phyloP scores from a whole-genome alignment of 2,797 vertebrate species.

The Crenuchus spilurus region DNA sequence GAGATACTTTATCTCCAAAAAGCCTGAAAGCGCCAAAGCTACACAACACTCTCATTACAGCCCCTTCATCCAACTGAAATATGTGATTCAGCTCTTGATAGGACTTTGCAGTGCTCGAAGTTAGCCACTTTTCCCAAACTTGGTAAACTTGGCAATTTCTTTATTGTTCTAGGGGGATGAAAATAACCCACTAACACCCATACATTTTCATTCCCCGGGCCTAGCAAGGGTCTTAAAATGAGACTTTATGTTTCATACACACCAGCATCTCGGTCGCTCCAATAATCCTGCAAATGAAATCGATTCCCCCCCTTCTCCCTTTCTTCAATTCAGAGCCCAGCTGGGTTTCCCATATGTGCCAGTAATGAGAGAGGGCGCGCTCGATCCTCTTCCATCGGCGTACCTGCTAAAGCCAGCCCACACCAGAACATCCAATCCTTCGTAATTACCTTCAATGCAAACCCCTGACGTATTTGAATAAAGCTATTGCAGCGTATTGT shows the following conservation, averaged over 20 bases:
- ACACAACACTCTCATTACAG: constrained; percentile 23
- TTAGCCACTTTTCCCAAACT: constrained; percentile 48
- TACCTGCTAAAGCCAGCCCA: constrained; percentile 79
- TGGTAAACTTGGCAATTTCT: constrained; percentile 55
- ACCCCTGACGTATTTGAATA: constrained; percentile 74
- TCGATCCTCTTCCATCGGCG: constrained; percentile 77
- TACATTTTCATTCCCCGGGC: constrained; percentile 72
- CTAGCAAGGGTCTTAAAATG: constrained; percentile 80
- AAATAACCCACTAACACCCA: constrained; percentile 74
- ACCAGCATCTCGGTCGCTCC: constrained; percentile 79
- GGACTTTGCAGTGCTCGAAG: constrained; percentile 27
- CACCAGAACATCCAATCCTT: constrained; percentile 84
- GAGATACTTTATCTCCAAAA: constrained; percentile 23
- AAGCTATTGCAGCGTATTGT: constrained; percentile 75
- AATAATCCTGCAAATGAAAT: constrained; percentile 87
- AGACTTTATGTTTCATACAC: constrained; percentile 85
- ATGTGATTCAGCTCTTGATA: constrained; percentile 16
- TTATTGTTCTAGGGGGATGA: constrained; percentile 78
- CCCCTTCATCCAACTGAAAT: constrained; percentile 28
- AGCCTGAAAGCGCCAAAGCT: background rate
- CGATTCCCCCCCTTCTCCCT: constrained; percentile 83
- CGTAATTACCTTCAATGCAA: constrained; percentile 84
- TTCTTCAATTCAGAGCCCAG: constrained; percentile 84
- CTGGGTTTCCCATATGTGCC: constrained; percentile 84
- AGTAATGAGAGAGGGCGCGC: constrained; percentile 80